These are phyloP conservation scores for Drosophila repleta DNA, from an alignment of 1,140 invertebrate species.

Conservation along the genomic window DNA sequence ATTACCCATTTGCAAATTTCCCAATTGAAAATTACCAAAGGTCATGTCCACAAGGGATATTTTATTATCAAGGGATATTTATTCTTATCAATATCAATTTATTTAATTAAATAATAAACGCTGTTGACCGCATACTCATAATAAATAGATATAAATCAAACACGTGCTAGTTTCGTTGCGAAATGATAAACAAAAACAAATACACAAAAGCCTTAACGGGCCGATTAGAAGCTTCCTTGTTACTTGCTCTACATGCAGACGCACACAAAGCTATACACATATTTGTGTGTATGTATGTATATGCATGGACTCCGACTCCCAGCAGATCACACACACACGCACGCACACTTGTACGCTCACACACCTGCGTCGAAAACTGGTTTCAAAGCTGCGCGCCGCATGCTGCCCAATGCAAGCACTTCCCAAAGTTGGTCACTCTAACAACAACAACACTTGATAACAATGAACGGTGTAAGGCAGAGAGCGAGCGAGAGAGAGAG, in stretches of 20 bases:
- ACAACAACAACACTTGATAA: conserved; percentile 58
- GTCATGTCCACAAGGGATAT: conserved; percentile 17
- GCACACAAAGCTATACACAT: neutral
- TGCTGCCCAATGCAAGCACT: conserved; percentile 38
- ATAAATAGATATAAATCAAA: conserved; percentile 14
- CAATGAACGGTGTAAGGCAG: conserved; percentile 43
- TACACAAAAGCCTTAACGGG: neutral
- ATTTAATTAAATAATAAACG: neutral
- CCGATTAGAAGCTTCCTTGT: conserved; percentile 60
- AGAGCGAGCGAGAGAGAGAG: conserved; percentile 22
- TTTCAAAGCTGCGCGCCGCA: conserved; percentile 51
- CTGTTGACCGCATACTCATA: neutral
- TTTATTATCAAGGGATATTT: no score
- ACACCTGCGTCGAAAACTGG: conserved; percentile 63
- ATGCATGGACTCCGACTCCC: neutral
- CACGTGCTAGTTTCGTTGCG: conserved; percentile 62
- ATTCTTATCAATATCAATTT: neutral
- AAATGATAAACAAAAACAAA: conserved; percentile 58
- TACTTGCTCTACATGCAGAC: conserved; percentile 1
- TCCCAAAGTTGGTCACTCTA: conserved; percentile 64
- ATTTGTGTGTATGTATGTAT: neutral
- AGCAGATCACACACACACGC: conserved; percentile 11
- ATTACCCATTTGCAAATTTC: neutral
- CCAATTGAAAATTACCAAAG: conserved; percentile 15
- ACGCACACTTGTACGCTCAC: conserved; percentile 1